Base-by-base conservation (phyloP, 2,113 vertebrate genomes). In the Perca flavescens region DNA sequence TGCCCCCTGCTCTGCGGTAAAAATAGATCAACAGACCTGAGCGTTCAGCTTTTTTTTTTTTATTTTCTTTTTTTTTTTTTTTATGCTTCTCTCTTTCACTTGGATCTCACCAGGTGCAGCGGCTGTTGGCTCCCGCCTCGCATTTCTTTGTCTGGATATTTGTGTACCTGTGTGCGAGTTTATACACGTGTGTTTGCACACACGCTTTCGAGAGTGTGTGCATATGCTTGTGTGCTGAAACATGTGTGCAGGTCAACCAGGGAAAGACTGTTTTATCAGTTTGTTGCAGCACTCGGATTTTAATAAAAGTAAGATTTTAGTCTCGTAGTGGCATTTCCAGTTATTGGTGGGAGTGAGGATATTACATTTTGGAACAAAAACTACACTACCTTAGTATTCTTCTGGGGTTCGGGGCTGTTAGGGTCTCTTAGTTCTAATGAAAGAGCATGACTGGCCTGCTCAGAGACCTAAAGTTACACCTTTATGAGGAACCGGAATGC, bases 21-120 rank as follows among this genome's bases (percentile, higher is more conserved):
- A 95, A 95, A 95, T 94, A 95, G 94, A 95, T 90, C 92, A 92
- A 81, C 90, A 92, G 88, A 94, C 92, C 88, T 85, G 71, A 91
- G 77, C 69, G 25, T 86, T 91, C 80, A 88, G 87, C 82, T 92
- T 25, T 56, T 5, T 34, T 34, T 34, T 5, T 34, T 34, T 34
- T 34, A 1, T 34, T 34, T 34, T 34, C 31, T 31, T 28, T 82
- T 91, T 89, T 74, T 88, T 89, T 36, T 84, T 85, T 72, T 88
- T 88, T 40, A 67, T 89, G 81, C 87, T 84, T 88, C 90, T 91
- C 86, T 79, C 82, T 93, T 89, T 84, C 80, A 76, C 90, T 91
- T 74, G 86, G 83, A 89, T 92, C 88, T 85, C 90, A 73, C 77
- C 92, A 86, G 91, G 89, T 91, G 87, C 84, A 49, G 84, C 34